These are phyloP conservation scores for Mycteria americana DNA, from an alignment of 2,797 vertebrate species.

Conservation along the genomic window DNA sequence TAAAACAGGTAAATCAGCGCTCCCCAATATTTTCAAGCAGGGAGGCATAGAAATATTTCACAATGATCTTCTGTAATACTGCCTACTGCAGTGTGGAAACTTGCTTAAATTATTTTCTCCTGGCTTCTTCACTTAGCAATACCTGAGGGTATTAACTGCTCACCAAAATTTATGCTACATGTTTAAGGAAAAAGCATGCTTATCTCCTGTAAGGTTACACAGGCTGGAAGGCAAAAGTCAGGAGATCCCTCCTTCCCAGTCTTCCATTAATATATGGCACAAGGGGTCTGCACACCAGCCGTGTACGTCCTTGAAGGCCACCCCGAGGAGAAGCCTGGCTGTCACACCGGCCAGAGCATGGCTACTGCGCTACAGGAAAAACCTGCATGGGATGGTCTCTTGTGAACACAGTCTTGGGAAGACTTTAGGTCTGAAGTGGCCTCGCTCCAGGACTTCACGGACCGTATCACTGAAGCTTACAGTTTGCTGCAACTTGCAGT, in stretches of 20 bases:
- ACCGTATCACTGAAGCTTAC: background rate
- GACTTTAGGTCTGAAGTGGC: background rate
- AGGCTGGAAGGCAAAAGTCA: background rate
- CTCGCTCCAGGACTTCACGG: background rate
- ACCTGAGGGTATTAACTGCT: background rate
- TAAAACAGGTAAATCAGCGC: background rate
- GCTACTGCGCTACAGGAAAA: background rate
- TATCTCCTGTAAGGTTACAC: background rate
- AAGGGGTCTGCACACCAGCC: background rate
- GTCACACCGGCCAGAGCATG: background rate
- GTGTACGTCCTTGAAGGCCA: rapidly evolving
- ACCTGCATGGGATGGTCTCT: background rate
- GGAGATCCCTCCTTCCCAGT: background rate
- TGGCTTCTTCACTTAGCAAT: background rate
- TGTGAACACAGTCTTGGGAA: background rate
- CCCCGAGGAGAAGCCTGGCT: background rate
- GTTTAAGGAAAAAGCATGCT: background rate
- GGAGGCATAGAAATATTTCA: background rate
- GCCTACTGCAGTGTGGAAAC: background rate
- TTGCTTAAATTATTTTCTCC: background rate
- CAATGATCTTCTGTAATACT: background rate
- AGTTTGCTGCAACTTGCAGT: background rate
- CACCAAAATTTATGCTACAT: background rate
- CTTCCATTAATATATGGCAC: background rate
- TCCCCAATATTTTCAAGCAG: background rate